Percentiles rank a stretch among this genome's conserved stretches.
These are phyloP conservation scores for Nephrotoma flavescens DNA, from an alignment of 2,888 invertebrate genomes.

Conservation along the genomic window DNA sequence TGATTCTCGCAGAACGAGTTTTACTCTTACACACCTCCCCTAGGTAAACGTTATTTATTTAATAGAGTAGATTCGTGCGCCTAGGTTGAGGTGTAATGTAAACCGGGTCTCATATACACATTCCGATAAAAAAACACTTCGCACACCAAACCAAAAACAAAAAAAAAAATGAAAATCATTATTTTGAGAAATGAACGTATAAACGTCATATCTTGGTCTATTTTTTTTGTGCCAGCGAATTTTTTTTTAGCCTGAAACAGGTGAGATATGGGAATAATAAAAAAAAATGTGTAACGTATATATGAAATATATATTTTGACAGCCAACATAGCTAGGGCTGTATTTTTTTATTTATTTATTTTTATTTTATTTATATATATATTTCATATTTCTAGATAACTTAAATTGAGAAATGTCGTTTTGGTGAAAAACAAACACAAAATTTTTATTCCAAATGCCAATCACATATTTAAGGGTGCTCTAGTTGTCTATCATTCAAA, in stretches of 20 bases:
- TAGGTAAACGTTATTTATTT: too few relatives aligned
- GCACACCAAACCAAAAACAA: not conserved
- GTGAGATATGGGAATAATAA: slow-evolving; percentile 3
- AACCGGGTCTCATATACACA: not conserved
- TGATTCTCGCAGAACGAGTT: too few relatives aligned
- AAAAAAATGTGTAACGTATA: not conserved
- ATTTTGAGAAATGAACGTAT: not conserved
- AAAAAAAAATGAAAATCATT: not conserved
- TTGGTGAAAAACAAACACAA: not conserved
- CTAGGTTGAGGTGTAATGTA: not conserved
- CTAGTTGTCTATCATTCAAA: not conserved
- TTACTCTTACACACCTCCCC: too few relatives aligned
- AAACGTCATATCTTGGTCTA: not conserved
- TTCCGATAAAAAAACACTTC: not conserved
- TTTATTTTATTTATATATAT: not conserved
- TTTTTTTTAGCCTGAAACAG: not conserved
- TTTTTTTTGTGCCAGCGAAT: not conserved
- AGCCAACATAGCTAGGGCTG: not conserved
- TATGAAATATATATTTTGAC: not conserved
- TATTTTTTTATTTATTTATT: not conserved
- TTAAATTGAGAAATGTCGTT: not conserved
- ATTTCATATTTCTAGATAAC: not conserved
- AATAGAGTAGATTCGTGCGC: too few relatives aligned
- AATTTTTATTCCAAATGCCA: not conserved
- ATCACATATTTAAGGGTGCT: not conserved